phyloP scores from a whole-genome alignment of 2,888 invertebrate species.

The Chaetogeoica ovagalla region DNA sequence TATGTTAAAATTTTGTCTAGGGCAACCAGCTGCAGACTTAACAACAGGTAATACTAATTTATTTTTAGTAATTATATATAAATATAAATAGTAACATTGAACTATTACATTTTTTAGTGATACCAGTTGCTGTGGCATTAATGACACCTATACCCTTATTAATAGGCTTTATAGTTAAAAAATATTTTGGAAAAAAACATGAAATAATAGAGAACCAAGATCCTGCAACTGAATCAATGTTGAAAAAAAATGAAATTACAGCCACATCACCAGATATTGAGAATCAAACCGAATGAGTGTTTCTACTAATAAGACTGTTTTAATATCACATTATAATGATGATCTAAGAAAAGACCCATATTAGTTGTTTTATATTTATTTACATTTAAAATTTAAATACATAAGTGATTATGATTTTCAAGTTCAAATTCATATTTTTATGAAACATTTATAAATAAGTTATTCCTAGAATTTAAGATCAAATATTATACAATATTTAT shows the following conservation, averaged over 20 bases:
- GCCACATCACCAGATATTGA: neutral
- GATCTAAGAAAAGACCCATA: neutral
- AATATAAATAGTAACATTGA: neutral
- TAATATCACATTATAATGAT: neutral
- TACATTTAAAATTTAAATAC: neutral
- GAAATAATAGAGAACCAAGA: conserved; percentile 4
- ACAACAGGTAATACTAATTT: conserved; percentile 69
- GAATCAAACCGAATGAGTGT: neutral
- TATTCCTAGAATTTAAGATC: neutral
- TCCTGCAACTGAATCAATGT: conserved; percentile 38
- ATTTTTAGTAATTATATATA: neutral
- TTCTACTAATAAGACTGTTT: neutral
- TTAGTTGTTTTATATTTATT: neutral
- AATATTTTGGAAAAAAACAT: conserved; percentile 23
- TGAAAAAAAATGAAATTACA: conserved; percentile 5
- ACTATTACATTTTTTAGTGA: conserved; percentile 63
- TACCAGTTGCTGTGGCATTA: conserved; percentile 87
- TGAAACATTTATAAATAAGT: neutral
- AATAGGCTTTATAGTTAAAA: conserved; percentile 35
- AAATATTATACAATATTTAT: no score
- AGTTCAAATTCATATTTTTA: neutral
- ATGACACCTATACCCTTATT: conserved; percentile 88
- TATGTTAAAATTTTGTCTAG: conserved; percentile 76
- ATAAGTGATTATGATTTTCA: neutral
- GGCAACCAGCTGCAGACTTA: conserved; percentile 84